Evolutionary conservation across 1,140 invertebrate species (phyloP).

Genomic region (Gyrodactylus salaris): DNA sequence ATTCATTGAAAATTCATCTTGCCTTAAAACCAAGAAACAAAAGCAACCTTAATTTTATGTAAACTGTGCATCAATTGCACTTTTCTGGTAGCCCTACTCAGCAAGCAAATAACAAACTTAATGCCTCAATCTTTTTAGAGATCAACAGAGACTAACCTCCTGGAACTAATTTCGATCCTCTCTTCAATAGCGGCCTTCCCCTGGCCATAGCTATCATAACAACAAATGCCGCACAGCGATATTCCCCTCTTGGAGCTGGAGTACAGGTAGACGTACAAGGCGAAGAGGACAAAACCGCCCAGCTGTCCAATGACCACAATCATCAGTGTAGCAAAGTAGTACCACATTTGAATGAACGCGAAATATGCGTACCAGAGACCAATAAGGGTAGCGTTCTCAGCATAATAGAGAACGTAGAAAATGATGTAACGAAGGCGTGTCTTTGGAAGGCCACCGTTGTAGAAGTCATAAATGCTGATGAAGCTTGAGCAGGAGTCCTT

Average conservation of each 20-base stretch:
- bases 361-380: background rate
- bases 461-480: background rate
- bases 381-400: background rate
- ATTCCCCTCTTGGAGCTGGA: background rate
- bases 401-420: background rate
- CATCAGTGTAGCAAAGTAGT: background rate
- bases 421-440: background rate
- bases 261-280: background rate
- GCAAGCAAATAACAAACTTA: no score
- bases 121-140: no score
- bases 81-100: no score
- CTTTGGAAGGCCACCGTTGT: background rate
- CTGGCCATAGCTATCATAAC: background rate
- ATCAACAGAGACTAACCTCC: background rate
- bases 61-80: no score
- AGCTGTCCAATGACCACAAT: background rate
- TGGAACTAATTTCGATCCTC: background rate
- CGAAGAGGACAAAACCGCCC: background rate
- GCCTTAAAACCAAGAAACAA: no score
- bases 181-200: background rate
- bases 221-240: background rate
- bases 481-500: background rate
- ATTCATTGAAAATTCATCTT: no score
- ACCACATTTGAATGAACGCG: background rate
- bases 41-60: no score